A percentile compares a stretch with the other conserved stretches of the same genome.
Evolutionary conservation across 2,888 invertebrate genomes (phyloP).

Genomic region (Ariolimax columbianus): DNA sequence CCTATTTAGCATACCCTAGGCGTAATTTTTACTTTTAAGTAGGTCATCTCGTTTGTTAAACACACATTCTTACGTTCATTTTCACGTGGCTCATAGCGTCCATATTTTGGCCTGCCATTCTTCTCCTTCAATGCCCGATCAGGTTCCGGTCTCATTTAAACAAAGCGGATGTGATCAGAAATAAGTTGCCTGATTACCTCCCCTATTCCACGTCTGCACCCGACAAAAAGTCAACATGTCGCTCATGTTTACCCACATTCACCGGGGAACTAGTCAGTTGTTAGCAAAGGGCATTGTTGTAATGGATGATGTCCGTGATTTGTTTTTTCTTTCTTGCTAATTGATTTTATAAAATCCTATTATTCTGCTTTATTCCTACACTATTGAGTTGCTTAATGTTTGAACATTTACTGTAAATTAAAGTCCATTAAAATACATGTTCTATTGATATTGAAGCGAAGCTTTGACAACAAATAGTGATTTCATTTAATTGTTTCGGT

Average conservation of each 20-base stretch:
- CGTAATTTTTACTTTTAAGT: not conserved
- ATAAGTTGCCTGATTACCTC: conserved; percentile 40
- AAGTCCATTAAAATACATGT: no score
- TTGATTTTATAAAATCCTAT: conserved; percentile 7
- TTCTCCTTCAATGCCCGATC: conserved; percentile 3
- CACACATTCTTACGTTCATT: not conserved
- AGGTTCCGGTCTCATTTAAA: not conserved
- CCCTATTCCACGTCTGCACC: conserved; percentile 6
- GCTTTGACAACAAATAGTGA: no score
- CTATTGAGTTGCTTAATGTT: not conserved
- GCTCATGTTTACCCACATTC: conserved; percentile 14
- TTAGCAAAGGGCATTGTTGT: conserved; percentile 7
- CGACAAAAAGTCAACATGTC: conserved; percentile 43
- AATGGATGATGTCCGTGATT: not conserved
- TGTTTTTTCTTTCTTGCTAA: conserved; percentile 8
- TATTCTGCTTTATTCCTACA: not conserved
- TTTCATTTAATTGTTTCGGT: no score
- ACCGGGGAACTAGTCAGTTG: conserved; percentile 4
- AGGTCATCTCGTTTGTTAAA: not conserved
- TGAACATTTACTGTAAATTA: not conserved
- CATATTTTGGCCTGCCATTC: not conserved
- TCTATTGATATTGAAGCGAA: no score
- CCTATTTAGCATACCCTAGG: not conserved
- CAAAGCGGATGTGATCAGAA: conserved; percentile 45
- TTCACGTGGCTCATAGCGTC: not conserved